Evolutionary conservation across 2,113 vertebrate species (phyloP), one percentile per base, ranked within the genome.

Genomic region (Halcyon malimbica): DNA sequence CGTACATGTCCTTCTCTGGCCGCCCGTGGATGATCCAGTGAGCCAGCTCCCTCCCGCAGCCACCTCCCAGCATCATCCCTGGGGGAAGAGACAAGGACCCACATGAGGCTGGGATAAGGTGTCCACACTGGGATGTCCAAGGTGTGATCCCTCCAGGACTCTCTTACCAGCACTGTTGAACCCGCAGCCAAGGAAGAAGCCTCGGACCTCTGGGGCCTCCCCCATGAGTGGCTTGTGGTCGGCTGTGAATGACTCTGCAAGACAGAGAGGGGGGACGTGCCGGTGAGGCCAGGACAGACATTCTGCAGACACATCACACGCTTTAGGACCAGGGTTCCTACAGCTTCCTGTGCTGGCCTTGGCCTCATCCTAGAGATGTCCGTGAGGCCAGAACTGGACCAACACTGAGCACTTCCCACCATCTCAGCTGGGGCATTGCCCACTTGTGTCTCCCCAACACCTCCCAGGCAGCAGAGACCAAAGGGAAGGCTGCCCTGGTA

Each of bases 1-100:
- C 91, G 1, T 99, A 99, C 99, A 99, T 99, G 96, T 99, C 99
- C 97, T 99, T 99, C 94, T 99, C 99, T 0, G 99, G 99, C 8
- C 98, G 98, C 15, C 99, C 99, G 0, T 98, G 98, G 83, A 99
- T 95, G 65, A 99, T 97, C 99, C 99, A 99, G 95, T 99, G 99
- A 59, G 99, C 99, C 93, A 99, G 97, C 83, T 99, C 99, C 96
- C 96, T 98, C 31, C 99, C 99, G 4, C 99, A 99, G 91, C 99
- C 99, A 0, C 99, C 99, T 24, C 99, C 99, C 73, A 99, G 96
- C 99, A 99, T 99, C 99, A 99, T 99, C 42, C 99, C 99, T 99
- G 97, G 16, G 48, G 56, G 46, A 37, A 75, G 14, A 76, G 23
- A 31, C 2, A 2, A 33, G 54, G 11, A 15, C 10, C 0, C 3